Base-by-base conservation (phyloP, 2,797 vertebrate genomes). In the Clarias laeviceps region DNA sequence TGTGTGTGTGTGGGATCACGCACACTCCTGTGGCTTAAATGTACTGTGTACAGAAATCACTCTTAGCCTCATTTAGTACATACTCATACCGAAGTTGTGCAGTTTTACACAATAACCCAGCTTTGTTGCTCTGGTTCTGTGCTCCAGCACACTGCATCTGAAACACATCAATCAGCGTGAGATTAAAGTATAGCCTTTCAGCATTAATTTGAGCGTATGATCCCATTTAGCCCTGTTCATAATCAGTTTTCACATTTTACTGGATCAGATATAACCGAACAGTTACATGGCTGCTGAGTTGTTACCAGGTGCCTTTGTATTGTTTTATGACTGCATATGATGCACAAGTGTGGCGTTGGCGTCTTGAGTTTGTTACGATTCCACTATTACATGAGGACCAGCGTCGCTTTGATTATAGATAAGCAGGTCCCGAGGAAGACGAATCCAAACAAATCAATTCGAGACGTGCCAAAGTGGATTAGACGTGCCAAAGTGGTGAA, bases 291-390 rank as follows among this genome's bases (percentile, higher is more conserved):
- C 65, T 57, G 29, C 32, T 64, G 17, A 22, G 9, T 69, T 62
- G 27, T 34, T 56, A 56, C 56, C 80, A 81, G 65, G 27, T 11
- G 40, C 24, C 74, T 70, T 32, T 64, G 32, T 66, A 72, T 32
- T 14, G n/a, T 84, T 76, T 54, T 61, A 66, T 66, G 29, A 34
- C 14, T n/a, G 8, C 15, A 22, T 40, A 40, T 76, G 34, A 66
- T 59, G 68, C 12, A 73, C 29, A 64, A 65, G 45, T 57, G 27
- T 84, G 57, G 61, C 59, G 37, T 69, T 68, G 59, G 32, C 20
- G n/a, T 61, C 18, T 77, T 57, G 22, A 62, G 56, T 70, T 32
- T 85, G 24, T 85, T 81, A 64, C 84, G 32, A 22, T 65, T 37
- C 24, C 20, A 3, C 24, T 59, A 72, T 24, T 59, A 17, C 32